A percentile compares a stretch with the other conserved stretches of the same genome.
These are phyloP conservation scores for Diarsia dahlii DNA, from an alignment of 2,888 invertebrate genomes.

Conservation along the genomic window DNA sequence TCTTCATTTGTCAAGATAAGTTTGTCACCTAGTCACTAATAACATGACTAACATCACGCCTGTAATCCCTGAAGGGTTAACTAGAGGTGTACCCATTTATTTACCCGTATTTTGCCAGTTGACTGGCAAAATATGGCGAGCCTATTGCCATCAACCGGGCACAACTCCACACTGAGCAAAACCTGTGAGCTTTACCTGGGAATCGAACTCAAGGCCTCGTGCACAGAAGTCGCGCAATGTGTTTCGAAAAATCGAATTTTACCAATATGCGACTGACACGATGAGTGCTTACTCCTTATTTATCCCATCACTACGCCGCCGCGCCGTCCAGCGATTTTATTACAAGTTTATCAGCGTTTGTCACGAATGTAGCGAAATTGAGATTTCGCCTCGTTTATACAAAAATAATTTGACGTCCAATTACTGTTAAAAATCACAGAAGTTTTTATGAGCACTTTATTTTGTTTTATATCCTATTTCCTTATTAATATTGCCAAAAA, in stretches of 20 bases:
- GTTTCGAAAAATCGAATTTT: neutral
- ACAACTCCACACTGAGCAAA: no score
- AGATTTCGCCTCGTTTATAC: constrained; percentile 18
- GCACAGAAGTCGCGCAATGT: neutral
- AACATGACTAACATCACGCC: neutral
- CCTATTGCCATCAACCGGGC: no score
- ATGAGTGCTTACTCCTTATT: neutral
- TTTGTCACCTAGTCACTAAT: constrained; percentile 28
- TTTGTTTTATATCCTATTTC: constrained; percentile 39
- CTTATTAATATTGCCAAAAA: constrained; percentile 48
- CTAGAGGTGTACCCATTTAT: no score
- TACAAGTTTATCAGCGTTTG: constrained; percentile 72
- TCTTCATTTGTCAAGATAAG: constrained; percentile 33
- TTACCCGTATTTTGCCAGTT: no score
- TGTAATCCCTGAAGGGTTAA: no score
- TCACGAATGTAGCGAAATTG: constrained; percentile 66
- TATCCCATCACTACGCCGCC: constrained; percentile 41
- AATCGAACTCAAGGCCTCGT: no score
- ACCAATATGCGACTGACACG: constrained; percentile 18
- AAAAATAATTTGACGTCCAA: constrained; percentile 43
- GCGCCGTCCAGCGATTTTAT: constrained; percentile 58
- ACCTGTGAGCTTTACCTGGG: no score
- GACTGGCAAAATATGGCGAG: no score
- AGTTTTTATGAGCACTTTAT: constrained; percentile 41
- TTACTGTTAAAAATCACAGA: constrained; percentile 38